phyloP scores from a whole-genome alignment of 2,113 vertebrate genomes.

The Trachemys scripta region DNA sequence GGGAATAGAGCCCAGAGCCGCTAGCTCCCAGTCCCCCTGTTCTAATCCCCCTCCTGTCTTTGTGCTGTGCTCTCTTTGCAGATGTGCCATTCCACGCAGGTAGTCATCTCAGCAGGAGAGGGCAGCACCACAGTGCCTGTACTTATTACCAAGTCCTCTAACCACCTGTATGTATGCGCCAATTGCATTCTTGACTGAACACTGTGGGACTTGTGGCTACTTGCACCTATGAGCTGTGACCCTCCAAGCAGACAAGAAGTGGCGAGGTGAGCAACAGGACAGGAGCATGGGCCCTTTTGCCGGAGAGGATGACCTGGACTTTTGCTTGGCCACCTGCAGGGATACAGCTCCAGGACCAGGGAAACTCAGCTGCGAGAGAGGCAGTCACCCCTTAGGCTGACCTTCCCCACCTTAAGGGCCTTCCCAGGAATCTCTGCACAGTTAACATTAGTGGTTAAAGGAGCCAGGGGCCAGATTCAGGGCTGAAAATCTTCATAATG shows the following conservation, averaged over 20 bases:
- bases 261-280: neutral
- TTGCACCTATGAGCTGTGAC: neutral
- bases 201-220: neutral
- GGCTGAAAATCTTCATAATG: neutral
- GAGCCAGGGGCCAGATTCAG: neutral
- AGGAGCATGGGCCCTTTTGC: neutral
- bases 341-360: neutral
- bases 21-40: neutral
- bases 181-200: neutral
- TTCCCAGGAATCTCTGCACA: neutral
- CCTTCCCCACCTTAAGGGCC: neutral
- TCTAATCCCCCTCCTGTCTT: neutral
- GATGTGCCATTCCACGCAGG: slow-evolving; percentile 53
- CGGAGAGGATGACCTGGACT: neutral
- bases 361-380: neutral
- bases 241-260: neutral
- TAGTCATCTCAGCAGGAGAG: slow-evolving; percentile 31
- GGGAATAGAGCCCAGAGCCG: neutral
- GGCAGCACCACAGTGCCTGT: slow-evolving; percentile 3
- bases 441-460: neutral
- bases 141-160: slow-evolving; percentile 50
- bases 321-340: neutral
- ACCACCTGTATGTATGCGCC: neutral
- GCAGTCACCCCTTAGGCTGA: neutral
- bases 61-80: neutral